These are phyloP conservation scores for Myiagra hebetior DNA, from an alignment of 2,113 vertebrate genomes.

Conservation along the genomic window DNA sequence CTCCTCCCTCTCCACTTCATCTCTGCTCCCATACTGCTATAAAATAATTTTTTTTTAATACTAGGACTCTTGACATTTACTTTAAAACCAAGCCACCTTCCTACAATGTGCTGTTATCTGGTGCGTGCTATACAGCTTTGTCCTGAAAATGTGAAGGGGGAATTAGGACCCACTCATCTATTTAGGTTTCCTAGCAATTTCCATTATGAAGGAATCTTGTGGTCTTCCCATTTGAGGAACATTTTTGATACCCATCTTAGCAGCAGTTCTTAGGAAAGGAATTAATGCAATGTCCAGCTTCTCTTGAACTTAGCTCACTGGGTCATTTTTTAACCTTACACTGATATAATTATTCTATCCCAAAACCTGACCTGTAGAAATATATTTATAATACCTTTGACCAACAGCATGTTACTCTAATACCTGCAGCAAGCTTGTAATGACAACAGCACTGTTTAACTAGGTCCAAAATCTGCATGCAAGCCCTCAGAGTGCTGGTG, in stretches of 20 bases:
- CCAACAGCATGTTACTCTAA: not conserved
- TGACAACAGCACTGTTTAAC: not conserved
- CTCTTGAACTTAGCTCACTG: not conserved
- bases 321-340: not conserved
- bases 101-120: not conserved
- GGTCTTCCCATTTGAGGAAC: not conserved
- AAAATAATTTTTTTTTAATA: not conserved
- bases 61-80: not conserved
- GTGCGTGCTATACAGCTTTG: fast-evolving
- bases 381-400: not conserved
- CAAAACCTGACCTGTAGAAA: not conserved
- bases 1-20: not conserved
- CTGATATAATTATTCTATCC: not conserved
- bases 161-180: not conserved
- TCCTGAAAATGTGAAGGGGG: not conserved
- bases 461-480: not conserved
- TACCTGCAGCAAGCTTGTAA: not conserved
- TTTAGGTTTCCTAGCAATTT: not conserved
- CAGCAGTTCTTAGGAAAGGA: not conserved
- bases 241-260: not conserved
- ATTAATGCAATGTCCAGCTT: not conserved
- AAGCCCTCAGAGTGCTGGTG: not conserved
- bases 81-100: not conserved
- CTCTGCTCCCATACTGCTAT: not conserved
- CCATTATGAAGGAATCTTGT: not conserved